Evolutionary conservation across 2,888 invertebrate genomes (phyloP).

Genomic region (Lingula anatina): DNA sequence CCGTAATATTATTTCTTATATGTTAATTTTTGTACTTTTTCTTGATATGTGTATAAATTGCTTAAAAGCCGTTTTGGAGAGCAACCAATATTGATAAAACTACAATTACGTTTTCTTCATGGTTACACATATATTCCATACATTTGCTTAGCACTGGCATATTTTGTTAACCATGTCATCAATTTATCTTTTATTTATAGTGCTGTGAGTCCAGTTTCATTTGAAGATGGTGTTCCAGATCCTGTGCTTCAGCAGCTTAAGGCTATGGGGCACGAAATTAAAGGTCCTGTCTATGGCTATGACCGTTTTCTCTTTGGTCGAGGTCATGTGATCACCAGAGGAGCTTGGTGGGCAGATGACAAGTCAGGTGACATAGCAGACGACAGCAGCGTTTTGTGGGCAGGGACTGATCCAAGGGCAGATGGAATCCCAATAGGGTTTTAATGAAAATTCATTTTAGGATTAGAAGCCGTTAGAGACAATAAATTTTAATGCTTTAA

Average conservation of each 20-base stretch:
- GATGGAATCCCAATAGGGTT: slow-evolving; percentile 36
- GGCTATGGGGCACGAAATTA: slow-evolving; percentile 27
- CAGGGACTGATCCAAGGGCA: slow-evolving; percentile 42
- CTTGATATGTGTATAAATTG: too few relatives aligned
- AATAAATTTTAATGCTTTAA: too few relatives aligned
- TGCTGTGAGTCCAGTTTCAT: slow-evolving; percentile 13
- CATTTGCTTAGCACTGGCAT: too few relatives aligned
- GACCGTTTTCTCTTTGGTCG: slow-evolving; percentile 34
- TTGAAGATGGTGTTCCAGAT: slow-evolving; percentile 35
- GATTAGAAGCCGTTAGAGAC: too few relatives aligned
- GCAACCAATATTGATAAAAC: too few relatives aligned
- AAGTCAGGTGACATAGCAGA: slow-evolving; percentile 5
- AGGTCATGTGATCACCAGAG: slow-evolving; percentile 45
- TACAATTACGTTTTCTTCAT: too few relatives aligned
- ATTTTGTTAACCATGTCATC: not conserved
- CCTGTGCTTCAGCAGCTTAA: slow-evolving; percentile 20
- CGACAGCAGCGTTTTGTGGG: slow-evolving; percentile 26
- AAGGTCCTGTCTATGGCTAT: slow-evolving; percentile 19
- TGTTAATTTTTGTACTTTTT: too few relatives aligned
- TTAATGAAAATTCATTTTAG: too few relatives aligned
- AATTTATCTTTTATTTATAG: not conserved
- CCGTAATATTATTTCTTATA: too few relatives aligned
- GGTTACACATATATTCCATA: too few relatives aligned
- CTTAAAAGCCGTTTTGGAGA: too few relatives aligned
- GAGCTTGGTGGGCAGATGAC: slow-evolving; percentile 22